These are phyloP conservation scores for Gila orcuttii DNA, from an alignment of 2,113 vertebrate species.

Conservation along the genomic window DNA sequence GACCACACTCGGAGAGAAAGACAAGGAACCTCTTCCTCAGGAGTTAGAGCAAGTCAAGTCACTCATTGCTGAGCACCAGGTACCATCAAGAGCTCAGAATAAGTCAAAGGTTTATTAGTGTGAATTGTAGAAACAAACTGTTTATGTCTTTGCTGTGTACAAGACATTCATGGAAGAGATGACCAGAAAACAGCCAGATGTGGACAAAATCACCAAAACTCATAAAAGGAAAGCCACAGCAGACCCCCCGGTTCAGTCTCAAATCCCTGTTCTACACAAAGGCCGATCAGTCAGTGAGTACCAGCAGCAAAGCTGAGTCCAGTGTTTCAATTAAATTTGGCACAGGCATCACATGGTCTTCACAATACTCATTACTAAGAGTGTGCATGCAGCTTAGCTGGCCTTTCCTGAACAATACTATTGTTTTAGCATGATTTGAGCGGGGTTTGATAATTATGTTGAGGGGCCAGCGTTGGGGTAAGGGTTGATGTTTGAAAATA, in stretches of 20 bases:
- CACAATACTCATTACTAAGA: too few relatives aligned
- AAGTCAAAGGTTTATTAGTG: not conserved
- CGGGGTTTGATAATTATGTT: not conserved
- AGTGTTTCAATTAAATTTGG: not conserved
- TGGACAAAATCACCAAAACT: conserved; percentile 97
- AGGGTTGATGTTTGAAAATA: too few relatives aligned
- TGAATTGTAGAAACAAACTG: not conserved
- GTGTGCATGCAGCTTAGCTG: not conserved
- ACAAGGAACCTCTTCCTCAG: conserved; percentile 89
- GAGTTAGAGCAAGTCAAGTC: conserved; percentile 93
- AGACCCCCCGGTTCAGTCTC: conserved; percentile 84
- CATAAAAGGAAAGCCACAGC: conserved; percentile 87
- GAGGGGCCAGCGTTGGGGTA: too few relatives aligned
- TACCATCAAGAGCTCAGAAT: conserved; percentile 58
- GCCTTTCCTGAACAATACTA: not conserved
- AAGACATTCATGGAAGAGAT: conserved; percentile 99
- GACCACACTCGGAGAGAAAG: conserved; percentile 87
- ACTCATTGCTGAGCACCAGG: conserved; percentile 96
- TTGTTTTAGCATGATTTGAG: not conserved
- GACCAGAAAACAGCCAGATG: conserved; percentile 98
- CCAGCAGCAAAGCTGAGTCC: conserved; percentile 28
- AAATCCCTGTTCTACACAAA: conserved; percentile 93
- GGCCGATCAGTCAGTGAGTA: conserved; percentile 89
- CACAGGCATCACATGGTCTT: not conserved
- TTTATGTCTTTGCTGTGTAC: conserved; percentile 42